Evolutionary conservation across 2,113 vertebrate species (phyloP).

Genomic region (Microcebus griseorufus): DNA sequence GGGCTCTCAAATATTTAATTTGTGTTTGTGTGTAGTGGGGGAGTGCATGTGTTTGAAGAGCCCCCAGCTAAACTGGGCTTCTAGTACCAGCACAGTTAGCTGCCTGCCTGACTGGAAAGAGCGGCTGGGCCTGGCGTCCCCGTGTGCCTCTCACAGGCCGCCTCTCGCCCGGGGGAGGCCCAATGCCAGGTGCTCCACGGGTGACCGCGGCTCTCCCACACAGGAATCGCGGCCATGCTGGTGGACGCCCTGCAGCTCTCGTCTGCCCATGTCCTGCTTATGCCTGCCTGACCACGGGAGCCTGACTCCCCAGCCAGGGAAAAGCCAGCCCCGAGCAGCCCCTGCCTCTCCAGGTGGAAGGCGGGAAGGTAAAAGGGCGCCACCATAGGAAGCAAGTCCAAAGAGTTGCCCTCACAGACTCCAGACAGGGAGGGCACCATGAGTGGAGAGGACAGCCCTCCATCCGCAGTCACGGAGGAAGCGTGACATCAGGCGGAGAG

Average conservation of each 20-base stretch:
- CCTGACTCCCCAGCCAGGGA: accelerated
- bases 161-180: not conserved
- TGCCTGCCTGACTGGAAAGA: too few species aligned
- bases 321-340: not conserved
- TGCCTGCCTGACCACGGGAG: not conserved
- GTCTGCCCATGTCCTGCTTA: not conserved
- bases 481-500: not conserved
- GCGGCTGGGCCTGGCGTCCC: not conserved
- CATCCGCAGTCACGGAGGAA: not conserved
- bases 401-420: not conserved
- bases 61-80: not conserved
- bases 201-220: not conserved
- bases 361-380: not conserved
- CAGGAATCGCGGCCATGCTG: not conserved
- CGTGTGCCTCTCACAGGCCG: not conserved
- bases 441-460: not conserved
- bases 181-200: not conserved
- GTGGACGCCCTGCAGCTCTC: not conserved
- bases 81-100: not conserved
- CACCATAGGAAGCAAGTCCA: not conserved
- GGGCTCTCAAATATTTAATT: not conserved
- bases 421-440: not conserved
- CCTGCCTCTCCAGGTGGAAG: not conserved
- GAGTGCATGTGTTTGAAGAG: not conserved
- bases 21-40: too few species aligned